Evolutionary conservation across 2,888 invertebrate genomes (phyloP).

Genomic region (Neelides folsomi): DNA sequence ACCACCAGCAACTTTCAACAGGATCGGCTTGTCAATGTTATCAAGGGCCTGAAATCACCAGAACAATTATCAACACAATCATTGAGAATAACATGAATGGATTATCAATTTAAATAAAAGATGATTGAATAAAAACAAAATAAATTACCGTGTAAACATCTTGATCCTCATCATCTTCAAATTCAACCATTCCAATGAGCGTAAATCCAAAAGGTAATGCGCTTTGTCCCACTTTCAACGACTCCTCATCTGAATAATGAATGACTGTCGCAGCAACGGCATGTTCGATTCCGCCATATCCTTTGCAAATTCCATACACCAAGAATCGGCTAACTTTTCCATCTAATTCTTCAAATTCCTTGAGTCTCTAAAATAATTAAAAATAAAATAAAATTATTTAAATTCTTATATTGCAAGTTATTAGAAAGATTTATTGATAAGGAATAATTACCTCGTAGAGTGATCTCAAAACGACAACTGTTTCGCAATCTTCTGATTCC

Average conservation of each 20-base stretch:
- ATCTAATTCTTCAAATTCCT: slow-evolving; percentile 12
- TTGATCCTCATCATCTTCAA: slow-evolving; percentile 26
- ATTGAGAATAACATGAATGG: no score
- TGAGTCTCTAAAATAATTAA: slow-evolving; percentile 18
- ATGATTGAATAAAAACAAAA: no score
- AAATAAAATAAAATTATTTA: neutral
- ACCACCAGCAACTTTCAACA: slow-evolving; percentile 26
- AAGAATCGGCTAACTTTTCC: slow-evolving; percentile 10
- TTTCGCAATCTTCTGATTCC: no score
- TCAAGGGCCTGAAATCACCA: slow-evolving; percentile 20
- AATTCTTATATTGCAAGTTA: no score
- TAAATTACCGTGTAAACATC: slow-evolving; percentile 24
- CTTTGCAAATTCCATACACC: slow-evolving; percentile 23
- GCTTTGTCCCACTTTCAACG: slow-evolving; percentile 14
- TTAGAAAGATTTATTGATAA: no score
- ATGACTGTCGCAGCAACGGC: slow-evolving; percentile 26
- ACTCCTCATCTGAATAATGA: slow-evolving; percentile 17
- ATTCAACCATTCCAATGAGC: slow-evolving; percentile 28
- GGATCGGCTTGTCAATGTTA: slow-evolving; percentile 19
- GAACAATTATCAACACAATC: neutral
- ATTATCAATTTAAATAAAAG: no score
- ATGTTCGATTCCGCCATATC: slow-evolving; percentile 13
- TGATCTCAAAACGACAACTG: no score
- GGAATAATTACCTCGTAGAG: no score
- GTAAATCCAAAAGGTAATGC: slow-evolving; percentile 24